A percentile compares a stretch with the other conserved stretches of the same genome.
Evolutionary conservation across 2,888 invertebrate species (phyloP).

Genomic region (Neoitamus cyanurus): DNA sequence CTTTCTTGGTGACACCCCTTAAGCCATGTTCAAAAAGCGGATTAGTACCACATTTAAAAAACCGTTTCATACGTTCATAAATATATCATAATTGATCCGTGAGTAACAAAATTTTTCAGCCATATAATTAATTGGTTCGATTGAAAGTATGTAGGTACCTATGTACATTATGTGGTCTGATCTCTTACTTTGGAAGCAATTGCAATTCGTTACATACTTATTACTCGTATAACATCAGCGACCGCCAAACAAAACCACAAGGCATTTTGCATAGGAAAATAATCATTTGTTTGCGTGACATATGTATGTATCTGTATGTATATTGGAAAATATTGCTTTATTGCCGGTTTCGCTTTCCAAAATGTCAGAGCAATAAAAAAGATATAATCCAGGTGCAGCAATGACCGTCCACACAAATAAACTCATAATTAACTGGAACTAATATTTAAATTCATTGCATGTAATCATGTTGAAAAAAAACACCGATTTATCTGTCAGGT

Average conservation of each 20-base stretch:
- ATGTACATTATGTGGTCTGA: too few relatives aligned
- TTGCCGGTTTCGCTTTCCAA: not conserved
- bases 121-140: too few relatives aligned
- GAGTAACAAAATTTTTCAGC: too few relatives aligned
- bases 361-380: not conserved
- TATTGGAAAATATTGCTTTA: not conserved
- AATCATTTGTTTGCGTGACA: not conserved
- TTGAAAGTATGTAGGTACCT: too few relatives aligned
- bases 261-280: not conserved
- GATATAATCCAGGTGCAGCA: not conserved
- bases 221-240: too few relatives aligned
- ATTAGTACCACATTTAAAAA: too few relatives aligned
- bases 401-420: not conserved
- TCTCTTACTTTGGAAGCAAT: too few relatives aligned
- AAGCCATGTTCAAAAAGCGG: too few relatives aligned
- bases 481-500: constrained; percentile 42
- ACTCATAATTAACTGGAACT: not conserved
- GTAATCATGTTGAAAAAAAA: constrained; percentile 34
- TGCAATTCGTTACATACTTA: too few relatives aligned
- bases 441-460: constrained; percentile 17
- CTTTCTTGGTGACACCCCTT: too few relatives aligned
- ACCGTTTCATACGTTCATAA: too few relatives aligned
- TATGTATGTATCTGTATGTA: not conserved
- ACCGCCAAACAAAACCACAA: not conserved
- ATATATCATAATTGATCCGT: too few relatives aligned